phyloP scores from a whole-genome alignment of 2,888 invertebrate genomes.

The Agrochola circellaris region DNA sequence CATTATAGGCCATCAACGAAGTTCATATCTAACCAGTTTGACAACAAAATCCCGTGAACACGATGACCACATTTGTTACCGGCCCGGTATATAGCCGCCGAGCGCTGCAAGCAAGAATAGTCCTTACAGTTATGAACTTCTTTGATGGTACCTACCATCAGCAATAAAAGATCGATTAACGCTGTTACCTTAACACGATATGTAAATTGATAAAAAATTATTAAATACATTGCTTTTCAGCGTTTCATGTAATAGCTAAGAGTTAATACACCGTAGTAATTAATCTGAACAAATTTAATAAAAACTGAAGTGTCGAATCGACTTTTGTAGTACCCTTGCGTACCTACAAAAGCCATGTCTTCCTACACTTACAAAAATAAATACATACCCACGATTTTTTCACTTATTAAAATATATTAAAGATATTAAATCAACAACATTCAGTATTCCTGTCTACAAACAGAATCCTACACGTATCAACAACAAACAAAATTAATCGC shows the following conservation, averaged over 20 bases:
- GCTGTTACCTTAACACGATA: neutral
- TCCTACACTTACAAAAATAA: neutral
- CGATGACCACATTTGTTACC: too few relatives aligned
- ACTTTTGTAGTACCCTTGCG: neutral
- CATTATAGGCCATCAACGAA: neutral
- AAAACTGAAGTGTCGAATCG: too few relatives aligned
- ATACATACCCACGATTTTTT: neutral
- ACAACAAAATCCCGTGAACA: too few relatives aligned
- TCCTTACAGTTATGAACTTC: too few relatives aligned
- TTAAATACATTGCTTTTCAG: neutral
- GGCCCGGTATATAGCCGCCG: too few relatives aligned
- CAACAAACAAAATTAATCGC: constrained; percentile 44
- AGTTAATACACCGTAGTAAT: too few relatives aligned
- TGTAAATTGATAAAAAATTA: neutral
- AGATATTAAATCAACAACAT: constrained; percentile 4
- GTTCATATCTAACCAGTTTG: too few relatives aligned
- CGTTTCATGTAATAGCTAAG: neutral
- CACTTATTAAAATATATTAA: too few relatives aligned
- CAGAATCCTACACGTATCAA: constrained; percentile 25
- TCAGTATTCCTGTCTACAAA: constrained; percentile 30
- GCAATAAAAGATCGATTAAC: neutral
- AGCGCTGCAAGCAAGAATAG: too few relatives aligned
- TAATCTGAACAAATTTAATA: too few relatives aligned
- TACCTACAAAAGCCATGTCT: neutral
- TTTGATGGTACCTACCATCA: neutral